Conservation (phyloP, 2,797 vertebrate genomes). For the Pachyuromys duprasi region DNA sequence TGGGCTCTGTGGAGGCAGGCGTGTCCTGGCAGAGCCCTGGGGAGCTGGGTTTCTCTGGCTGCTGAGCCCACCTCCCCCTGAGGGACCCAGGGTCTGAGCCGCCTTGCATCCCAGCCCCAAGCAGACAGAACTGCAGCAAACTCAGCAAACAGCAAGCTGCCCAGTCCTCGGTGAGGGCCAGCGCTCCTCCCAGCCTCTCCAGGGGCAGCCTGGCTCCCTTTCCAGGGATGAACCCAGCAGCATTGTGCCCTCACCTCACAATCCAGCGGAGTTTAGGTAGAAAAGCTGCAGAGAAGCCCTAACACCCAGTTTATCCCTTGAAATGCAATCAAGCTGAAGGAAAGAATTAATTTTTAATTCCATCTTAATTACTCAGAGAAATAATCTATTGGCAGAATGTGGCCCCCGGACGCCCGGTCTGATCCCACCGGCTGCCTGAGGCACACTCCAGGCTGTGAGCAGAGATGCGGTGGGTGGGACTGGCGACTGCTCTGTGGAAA, state of each 20-base stretch:
- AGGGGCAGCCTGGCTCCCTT: background rate
- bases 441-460: slow-evolving; percentile 1
- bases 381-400: slow-evolving; percentile 86
- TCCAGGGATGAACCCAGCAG: slow-evolving; percentile 7
- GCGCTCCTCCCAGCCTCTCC: background rate
- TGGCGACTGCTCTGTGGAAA: background rate
- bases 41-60: background rate
- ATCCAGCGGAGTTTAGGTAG: slow-evolving; percentile 79
- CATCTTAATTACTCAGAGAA: slow-evolving; percentile 88
- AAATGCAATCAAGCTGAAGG: slow-evolving; percentile 80
- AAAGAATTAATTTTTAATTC: slow-evolving; percentile 91
- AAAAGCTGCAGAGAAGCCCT: slow-evolving; percentile 79
- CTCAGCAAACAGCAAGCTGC: background rate
- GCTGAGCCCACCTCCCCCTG: background rate
- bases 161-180: background rate
- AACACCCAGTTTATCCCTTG: slow-evolving; percentile 84
- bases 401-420: slow-evolving; percentile 34
- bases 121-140: background rate
- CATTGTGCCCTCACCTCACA: slow-evolving; percentile 50
- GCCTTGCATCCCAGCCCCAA: background rate
- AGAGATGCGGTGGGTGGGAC: background rate
- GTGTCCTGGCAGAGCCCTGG: background rate
- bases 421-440: slow-evolving; percentile 43
- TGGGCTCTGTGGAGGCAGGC: background rate
- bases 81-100: background rate